Evolutionary conservation across 2,113 vertebrate genomes (phyloP), one percentile per base, ranked within the genome.

Genomic region (Pagrus major): DNA sequence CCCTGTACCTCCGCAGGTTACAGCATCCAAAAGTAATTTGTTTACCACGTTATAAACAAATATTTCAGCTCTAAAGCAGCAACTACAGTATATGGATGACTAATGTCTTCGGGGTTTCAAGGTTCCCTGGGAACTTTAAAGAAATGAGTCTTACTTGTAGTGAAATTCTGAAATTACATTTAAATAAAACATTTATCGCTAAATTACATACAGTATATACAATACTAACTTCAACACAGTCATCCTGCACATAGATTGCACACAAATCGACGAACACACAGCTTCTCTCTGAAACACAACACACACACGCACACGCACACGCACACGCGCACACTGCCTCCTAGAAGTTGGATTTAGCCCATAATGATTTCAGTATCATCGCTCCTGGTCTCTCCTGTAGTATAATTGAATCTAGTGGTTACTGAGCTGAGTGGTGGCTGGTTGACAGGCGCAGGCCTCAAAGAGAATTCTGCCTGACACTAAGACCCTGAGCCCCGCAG

Each of bases 401-500:
- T 86, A 84, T 89, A 90, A 91, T 91, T 90, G 90, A 91, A 89
- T 91, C 81, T 61, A 65, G 76, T 80, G 68, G 87, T 72, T 84
- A 59, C 74, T 61, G 77, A 80, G 78, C 77, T 80, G 87, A 90
- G 88, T 86, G 79, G 65, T 74, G 71, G 83, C 81, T 90, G 88
- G 68, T 76, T 91, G 91, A 87, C 89, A 89, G 86, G 84, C 69
- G 10, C 69, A 81, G 86, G 85, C 65, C 89, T 91, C 83, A 85
- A 86, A 88, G 82, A 85, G 82, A 88, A 93, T 92, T 85, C 87
- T 78, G 79, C 63, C 75, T 89, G 84, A 92, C 92, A 92, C 89
- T 93, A 93, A 93, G 84, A 93, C 89, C 83, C 85, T 87, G 70
- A 89, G 89, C 81, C 68, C 67, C 58, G 56, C 76, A 63, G 84